These are phyloP conservation scores for Hirundichthys speculiger DNA, from an alignment of 2,113 vertebrate genomes.

Conservation along the genomic window DNA sequence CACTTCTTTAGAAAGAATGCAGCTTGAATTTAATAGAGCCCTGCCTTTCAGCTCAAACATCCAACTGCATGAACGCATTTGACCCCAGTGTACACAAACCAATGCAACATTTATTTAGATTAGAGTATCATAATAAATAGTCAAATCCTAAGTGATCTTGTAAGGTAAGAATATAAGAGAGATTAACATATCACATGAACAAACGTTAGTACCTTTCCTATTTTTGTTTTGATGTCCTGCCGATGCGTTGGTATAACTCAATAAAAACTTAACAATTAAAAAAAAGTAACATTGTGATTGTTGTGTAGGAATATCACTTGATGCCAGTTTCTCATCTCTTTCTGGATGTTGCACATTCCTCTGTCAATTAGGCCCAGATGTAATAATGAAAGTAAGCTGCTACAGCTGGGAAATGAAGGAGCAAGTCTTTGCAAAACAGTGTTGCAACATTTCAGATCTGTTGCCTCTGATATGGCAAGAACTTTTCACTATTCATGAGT, in stretches of 20 bases:
- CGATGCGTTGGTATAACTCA: not conserved
- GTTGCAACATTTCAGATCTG: conserved; percentile 10
- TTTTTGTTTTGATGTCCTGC: not conserved
- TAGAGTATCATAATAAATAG: too few species aligned
- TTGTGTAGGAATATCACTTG: conserved; percentile 22
- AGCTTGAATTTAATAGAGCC: not conserved
- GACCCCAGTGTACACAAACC: not conserved
- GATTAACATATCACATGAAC: not conserved
- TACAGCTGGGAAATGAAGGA: not conserved
- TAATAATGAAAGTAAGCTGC: conserved; percentile 16
- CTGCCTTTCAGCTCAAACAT: not conserved
- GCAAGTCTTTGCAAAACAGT: not conserved
- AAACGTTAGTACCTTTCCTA: not conserved
- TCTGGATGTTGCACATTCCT: conserved; percentile 63
- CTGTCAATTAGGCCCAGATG: conserved; percentile 71
- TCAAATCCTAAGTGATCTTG: too few species aligned
- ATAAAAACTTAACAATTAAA: not conserved
- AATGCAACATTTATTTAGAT: not conserved
- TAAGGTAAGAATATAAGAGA: too few species aligned
- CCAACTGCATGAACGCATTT: not conserved
- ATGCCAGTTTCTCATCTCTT: conserved; percentile 33
- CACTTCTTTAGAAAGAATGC: conserved; percentile 20
- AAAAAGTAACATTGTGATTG: not conserved
- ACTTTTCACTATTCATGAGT: not conserved
- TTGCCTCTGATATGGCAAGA: not conserved